Evolutionary conservation across 2,888 invertebrate genomes (phyloP), one percentile per base, ranked within the genome.

Genomic region (Nesidiocoris tenuis): DNA sequence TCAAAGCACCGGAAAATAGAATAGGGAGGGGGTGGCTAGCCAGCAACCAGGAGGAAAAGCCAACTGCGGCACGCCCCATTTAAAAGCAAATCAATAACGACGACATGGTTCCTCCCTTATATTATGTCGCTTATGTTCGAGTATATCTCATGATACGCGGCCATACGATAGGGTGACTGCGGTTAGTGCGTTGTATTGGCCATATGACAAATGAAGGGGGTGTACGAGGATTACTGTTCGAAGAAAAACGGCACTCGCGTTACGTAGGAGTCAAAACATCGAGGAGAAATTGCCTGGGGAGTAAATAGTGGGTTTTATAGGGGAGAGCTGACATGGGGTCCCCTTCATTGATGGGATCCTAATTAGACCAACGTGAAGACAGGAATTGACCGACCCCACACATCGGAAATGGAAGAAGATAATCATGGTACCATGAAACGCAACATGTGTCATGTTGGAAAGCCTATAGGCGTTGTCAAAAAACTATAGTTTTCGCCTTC

Each of bases 11-110:
- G 55, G 67, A 39, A 39, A 39, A 39, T 39, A 12, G 3, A 39
- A 12, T 39, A 12, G 64, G n/a, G 65, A 19, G 12, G 65, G n/a
- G 65, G 24, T 65, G 39, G 25, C 39, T 39, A 39, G 39, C 39
- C 39, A 39, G 39, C 5, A 39, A 12, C 65, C 39, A 5, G 12
- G 39, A n/a, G 19, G 39, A 65, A 65, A 65, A 65, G 65, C 65
- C 18, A 65, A 65, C 65, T 65, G 18, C 65, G 39, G 65, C 65
- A 65, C 65, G 65, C 65, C 25, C 67, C 67, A 67, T 67, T 67
- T 67, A 56, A 67, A 54, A 56, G 19, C 55, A 16, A 67, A 67
- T 67, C 67, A 67, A 67, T 67, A 67, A 67, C 55, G 54, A 55
- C 67, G 55, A 22, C 65, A 39, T 65, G 54, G 54, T 67, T 55